Evolutionary conservation across 64 coral and sea anemone species (phyloP).

Genomic region (Astreopora myriophthalma): DNA sequence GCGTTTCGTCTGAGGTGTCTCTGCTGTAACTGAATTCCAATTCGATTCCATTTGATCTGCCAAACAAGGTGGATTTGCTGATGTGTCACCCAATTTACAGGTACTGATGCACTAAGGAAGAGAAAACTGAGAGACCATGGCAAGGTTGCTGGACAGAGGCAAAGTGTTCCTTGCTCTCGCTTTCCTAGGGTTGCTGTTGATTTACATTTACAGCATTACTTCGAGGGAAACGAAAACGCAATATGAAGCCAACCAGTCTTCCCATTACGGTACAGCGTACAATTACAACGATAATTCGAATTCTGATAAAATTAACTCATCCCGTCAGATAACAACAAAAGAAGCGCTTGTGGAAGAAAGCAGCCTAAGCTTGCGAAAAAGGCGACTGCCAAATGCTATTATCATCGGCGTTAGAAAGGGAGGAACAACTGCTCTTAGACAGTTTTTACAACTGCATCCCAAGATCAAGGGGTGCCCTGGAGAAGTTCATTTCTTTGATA

Average conservation of each 20-base stretch:
- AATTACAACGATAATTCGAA: neutral
- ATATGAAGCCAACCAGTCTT: neutral
- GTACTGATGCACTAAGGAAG: neutral
- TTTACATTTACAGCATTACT: conserved; percentile 14
- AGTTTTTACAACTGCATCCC: conserved; percentile 50
- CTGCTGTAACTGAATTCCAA: too few species aligned
- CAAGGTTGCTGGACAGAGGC: neutral
- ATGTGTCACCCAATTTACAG: neutral
- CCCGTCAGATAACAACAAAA: neutral
- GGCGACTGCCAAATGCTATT: conserved; percentile 37
- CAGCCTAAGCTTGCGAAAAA: neutral
- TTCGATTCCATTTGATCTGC: too few species aligned
- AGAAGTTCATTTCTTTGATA: conserved; percentile 66
- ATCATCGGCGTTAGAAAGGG: conserved; percentile 69
- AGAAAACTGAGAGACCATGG: neutral
- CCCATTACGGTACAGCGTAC: neutral
- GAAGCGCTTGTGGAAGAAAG: neutral
- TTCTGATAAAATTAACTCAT: neutral
- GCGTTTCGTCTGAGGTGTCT: too few species aligned
- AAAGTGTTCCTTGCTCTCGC: neutral
- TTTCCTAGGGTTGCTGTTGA: neutral
- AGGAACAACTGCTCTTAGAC: conserved; percentile 48
- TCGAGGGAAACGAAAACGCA: neutral
- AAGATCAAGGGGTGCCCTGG: neutral
- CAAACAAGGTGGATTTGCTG: too few species aligned